Evolutionary conservation across 2,113 vertebrate species (phyloP).

Genomic region (Nannobrachium achirus): DNA sequence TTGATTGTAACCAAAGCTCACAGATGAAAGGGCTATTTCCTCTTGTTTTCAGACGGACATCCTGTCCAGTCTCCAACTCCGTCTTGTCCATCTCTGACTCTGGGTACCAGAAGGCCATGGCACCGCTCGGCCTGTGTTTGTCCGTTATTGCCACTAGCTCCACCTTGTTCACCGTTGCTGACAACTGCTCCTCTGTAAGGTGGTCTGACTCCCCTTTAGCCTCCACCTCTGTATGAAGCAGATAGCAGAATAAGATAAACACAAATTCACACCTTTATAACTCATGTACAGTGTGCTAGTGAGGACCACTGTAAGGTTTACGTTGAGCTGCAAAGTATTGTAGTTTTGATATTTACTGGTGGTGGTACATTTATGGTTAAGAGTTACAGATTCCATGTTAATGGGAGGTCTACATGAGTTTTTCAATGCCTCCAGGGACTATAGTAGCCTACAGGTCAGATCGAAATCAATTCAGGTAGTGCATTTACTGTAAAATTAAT

Average conservation of each 20-base stretch:
- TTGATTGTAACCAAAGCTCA: slow-evolving; percentile 61
- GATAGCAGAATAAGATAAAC: background rate
- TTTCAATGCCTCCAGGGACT: too few relatives aligned
- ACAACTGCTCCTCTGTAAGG: slow-evolving; percentile 78
- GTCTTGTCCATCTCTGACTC: slow-evolving; percentile 83
- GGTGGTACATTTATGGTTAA: too few relatives aligned
- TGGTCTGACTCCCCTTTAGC: slow-evolving; percentile 82
- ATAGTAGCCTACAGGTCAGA: too few relatives aligned
- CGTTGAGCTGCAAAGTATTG: background rate
- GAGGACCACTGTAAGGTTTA: background rate
- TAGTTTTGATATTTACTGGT: too few relatives aligned
- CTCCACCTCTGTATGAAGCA: slow-evolving; percentile 80
- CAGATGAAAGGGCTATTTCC: slow-evolving; percentile 88
- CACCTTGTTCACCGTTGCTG: slow-evolving; percentile 73
- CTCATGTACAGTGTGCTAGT: background rate
- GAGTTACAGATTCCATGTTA: too few relatives aligned
- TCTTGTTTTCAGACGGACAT: slow-evolving; percentile 84
- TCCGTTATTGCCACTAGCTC: slow-evolving; percentile 81
- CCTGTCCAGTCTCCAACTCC: slow-evolving; percentile 82
- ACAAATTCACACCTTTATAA: background rate
- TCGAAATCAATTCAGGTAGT: too few relatives aligned
- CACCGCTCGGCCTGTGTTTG: slow-evolving; percentile 69
- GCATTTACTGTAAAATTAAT: too few relatives aligned
- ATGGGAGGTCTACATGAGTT: too few relatives aligned
- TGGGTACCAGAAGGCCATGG: slow-evolving; percentile 85